Percentiles rank a stretch among this genome's conserved stretches.
Evolutionary conservation across 2,113 vertebrate species (phyloP).

Genomic region (Columbina picui): DNA sequence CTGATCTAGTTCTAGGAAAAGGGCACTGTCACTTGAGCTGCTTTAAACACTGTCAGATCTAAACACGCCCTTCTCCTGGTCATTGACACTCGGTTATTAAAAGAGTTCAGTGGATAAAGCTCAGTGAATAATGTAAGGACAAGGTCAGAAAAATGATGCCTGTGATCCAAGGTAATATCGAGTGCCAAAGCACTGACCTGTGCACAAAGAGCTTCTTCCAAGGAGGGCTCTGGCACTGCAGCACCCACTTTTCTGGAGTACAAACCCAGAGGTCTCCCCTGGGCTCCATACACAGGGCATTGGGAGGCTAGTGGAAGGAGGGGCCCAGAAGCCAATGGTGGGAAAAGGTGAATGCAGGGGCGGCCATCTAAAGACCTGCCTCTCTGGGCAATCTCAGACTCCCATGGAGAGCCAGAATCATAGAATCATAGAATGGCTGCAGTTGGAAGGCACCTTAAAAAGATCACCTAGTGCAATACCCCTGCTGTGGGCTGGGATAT

Average conservation of each 20-base stretch:
- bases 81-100: neutral
- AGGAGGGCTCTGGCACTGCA: neutral
- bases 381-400: neutral
- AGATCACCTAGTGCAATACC: neutral
- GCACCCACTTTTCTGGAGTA: neutral
- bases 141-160: neutral
- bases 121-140: neutral
- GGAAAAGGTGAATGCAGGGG: accelerated
- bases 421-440: neutral
- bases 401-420: neutral
- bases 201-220: neutral
- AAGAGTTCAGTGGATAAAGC: neutral
- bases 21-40: slow-evolving; percentile 23
- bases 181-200: neutral
- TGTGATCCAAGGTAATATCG: neutral
- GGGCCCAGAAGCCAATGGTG: neutral
- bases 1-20: neutral
- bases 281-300: no score
- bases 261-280: neutral
- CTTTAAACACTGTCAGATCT: neutral
- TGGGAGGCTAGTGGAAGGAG: neutral
- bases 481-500: neutral
- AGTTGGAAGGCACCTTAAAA: neutral
- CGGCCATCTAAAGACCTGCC: neutral
- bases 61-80: neutral